Evolutionary conservation across 2,113 vertebrate genomes (phyloP), one percentile per base, ranked within the genome.

Genomic region (Brachypodius melanocephalos): DNA sequence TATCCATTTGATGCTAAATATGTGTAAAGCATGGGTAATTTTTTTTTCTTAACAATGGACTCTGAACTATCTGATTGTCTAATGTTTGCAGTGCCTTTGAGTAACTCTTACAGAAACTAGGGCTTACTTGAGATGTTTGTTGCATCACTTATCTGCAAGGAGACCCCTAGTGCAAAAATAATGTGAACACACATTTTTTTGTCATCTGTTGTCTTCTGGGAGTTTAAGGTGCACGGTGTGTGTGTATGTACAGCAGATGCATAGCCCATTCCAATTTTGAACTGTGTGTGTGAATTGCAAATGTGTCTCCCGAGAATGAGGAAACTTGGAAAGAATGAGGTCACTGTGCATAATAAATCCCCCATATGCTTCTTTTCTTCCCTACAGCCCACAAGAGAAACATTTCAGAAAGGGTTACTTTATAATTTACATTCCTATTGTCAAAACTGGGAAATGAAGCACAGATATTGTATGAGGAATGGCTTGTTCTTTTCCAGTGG

Each of bases 381-480:
- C 58, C 81, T 94, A 66, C 31, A 77, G 29, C 63, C 78, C 93
- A 71, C 91, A 91, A 38, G 85, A 95, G 85, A 91, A 95, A 89
- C 55, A 71, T 94, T 96, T 91, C 63, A 51, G 78, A 71, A 89
- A 90, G 49, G 46, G 71, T 91, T 93, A 69, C 78, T 91, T 79
- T 91, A 94, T 82, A 91, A 95, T 89, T 97, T 95, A 95, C 85
- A 91, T 96, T 95, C 91, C 59, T 77, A 45, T 88, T 96, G 89
- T 89, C 85, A 94, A 73, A 93, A 68, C 82, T 59, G 78, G 81
- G 91, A 91, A 96, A 96, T 28, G 77, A 82, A 96, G 58, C 46
- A 88, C 42, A 95, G 89, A 89, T 91, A 94, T 1, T 14, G n/a
- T 42, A 58, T 76, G 54, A 82, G 67, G 54, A 94, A 82, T 36